phyloP scores from a whole-genome alignment of 2,888 invertebrate genomes.

The Ectemnius continuus region DNA sequence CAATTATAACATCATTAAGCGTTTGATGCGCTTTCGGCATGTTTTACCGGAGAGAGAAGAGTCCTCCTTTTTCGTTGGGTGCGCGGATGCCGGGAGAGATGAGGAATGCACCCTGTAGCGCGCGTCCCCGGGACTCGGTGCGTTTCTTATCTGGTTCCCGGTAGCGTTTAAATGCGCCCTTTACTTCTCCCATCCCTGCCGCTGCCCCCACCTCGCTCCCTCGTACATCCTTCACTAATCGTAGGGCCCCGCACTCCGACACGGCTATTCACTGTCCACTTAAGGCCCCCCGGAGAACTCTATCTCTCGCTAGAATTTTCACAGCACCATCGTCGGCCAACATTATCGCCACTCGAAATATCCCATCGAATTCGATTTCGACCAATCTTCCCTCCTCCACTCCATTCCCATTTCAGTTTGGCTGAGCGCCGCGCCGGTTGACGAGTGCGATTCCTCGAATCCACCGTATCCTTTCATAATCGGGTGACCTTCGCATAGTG shows the following conservation, averaged over 20 bases:
- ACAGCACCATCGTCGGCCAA: too few species aligned
- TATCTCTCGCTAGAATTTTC: too few species aligned
- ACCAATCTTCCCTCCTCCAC: too few species aligned
- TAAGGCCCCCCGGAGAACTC: too few species aligned
- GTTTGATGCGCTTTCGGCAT: constrained; percentile 48
- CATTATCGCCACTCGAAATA: too few species aligned
- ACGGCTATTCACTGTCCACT: too few species aligned
- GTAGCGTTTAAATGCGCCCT: neutral
- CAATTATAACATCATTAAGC: constrained; percentile 60
- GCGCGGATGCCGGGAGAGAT: constrained; percentile 26
- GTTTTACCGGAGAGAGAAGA: constrained; percentile 19
- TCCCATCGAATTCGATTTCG: neutral
- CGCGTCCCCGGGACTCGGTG: neutral
- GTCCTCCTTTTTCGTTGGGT: constrained; percentile 15
- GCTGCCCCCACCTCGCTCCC: too few species aligned
- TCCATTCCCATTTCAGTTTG: neutral
- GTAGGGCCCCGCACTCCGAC: too few species aligned
- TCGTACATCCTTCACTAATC: too few species aligned
- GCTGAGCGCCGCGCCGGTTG: neutral
- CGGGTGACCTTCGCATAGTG: constrained; percentile 76
- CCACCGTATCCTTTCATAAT: constrained; percentile 67
- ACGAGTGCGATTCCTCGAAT: constrained; percentile 52
- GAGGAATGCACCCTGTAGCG: neutral
- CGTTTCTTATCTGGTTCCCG: constrained; percentile 2
- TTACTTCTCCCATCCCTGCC: too few species aligned